Percentiles rank a stretch among this genome's conserved stretches.
Conservation (phyloP, 2,888 invertebrate genomes). For the Corbicula japonica region DNA sequence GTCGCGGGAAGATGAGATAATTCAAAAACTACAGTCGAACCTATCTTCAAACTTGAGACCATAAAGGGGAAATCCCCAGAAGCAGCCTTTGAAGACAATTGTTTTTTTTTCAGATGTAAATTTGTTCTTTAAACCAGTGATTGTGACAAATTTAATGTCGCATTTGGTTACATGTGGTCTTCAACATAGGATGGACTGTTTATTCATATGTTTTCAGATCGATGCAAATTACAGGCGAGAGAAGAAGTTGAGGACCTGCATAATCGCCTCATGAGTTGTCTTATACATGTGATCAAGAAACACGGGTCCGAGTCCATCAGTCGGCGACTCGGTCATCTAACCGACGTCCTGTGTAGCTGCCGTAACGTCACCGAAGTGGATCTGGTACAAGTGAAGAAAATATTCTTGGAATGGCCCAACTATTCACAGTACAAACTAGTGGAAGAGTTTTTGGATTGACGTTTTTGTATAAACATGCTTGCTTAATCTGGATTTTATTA, state of each 20-base stretch:
- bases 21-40: too few species aligned
- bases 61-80: too few species aligned
- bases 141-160: too few species aligned
- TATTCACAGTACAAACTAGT: slow-evolving; percentile 12
- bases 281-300: slow-evolving; percentile 30
- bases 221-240: slow-evolving; percentile 23
- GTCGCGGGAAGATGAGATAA: too few species aligned
- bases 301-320: not conserved
- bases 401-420: slow-evolving; percentile 14
- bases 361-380: slow-evolving; percentile 21
- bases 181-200: too few species aligned
- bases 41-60: too few species aligned
- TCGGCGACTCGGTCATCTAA: slow-evolving; percentile 27
- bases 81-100: too few species aligned
- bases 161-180: too few species aligned
- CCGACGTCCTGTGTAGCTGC: slow-evolving; percentile 10
- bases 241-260: slow-evolving; percentile 43
- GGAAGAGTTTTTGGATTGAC: slow-evolving; percentile 21
- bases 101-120: too few species aligned
- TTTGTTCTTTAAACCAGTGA: too few species aligned
- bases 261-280: slow-evolving; percentile 36
- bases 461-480: too few species aligned
- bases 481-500: too few species aligned
- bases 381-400: slow-evolving; percentile 22
- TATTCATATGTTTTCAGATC: slow-evolving; percentile 34